phyloP scores from a whole-genome alignment of 2,113 vertebrate species.

The Nerophis lumbriciformis region DNA sequence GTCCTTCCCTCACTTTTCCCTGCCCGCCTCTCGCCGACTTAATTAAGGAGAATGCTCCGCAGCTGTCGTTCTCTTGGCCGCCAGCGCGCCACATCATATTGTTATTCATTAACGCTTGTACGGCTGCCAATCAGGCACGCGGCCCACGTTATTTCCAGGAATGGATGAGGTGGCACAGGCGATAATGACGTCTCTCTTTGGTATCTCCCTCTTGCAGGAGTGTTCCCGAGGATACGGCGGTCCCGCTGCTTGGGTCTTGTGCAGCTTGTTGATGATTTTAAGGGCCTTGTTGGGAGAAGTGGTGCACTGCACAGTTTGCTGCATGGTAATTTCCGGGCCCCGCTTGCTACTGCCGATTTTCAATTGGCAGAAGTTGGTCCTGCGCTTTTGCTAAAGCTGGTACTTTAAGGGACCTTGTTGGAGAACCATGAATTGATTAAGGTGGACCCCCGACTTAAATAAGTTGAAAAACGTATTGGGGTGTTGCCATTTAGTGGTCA shows the following conservation, averaged over 20 bases:
- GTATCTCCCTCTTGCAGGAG: conserved; percentile 54
- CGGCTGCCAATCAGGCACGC: conserved; percentile 59
- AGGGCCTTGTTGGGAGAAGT: conserved; percentile 21
- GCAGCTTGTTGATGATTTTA: conserved; percentile 29
- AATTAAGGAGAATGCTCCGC: conserved; percentile 61
- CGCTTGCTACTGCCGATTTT: too few species aligned
- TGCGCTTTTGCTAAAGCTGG: too few species aligned
- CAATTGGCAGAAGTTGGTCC: too few species aligned
- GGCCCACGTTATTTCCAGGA: conserved; percentile 55
- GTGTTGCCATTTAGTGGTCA: too few species aligned
- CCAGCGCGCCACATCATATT: conserved; percentile 43
- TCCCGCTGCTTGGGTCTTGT: conserved; percentile 18
- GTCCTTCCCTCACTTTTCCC: conserved; percentile 19
- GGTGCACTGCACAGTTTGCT: conserved; percentile 9
- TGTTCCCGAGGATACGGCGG: conserved; percentile 32
- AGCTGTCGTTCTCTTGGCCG: conserved; percentile 56
- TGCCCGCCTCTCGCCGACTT: conserved; percentile 53
- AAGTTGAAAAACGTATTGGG: too few species aligned
- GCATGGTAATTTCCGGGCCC: neutral
- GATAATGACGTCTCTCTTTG: conserved; percentile 49
- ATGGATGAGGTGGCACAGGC: conserved; percentile 45
- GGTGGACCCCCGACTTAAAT: too few species aligned
- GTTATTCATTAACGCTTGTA: conserved; percentile 61
- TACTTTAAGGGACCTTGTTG: too few species aligned
- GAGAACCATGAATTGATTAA: too few species aligned